These are phyloP conservation scores for Cephus sareptanus DNA, from an alignment of 2,888 invertebrate species.

Conservation along the genomic window DNA sequence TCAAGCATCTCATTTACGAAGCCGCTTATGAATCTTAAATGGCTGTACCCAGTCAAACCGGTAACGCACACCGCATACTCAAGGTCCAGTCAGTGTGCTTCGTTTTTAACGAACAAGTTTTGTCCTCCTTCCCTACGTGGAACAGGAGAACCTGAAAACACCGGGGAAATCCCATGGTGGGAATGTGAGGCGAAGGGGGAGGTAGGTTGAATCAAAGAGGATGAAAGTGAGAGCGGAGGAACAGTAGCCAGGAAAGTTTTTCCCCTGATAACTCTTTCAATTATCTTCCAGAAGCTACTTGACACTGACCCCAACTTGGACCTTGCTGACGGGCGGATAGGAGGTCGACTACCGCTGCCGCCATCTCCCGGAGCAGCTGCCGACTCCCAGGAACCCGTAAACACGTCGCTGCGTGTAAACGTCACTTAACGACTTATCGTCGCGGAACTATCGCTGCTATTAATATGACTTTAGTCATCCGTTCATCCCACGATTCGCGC, in stretches of 20 bases:
- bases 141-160: not conserved
- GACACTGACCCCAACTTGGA: constrained; percentile 20
- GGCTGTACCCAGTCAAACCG: not conserved
- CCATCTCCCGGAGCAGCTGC: constrained; percentile 3
- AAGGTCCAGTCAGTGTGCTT: not conserved
- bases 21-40: not conserved
- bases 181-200: not conserved
- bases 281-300: constrained; percentile 12
- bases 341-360: constrained; percentile 3
- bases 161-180: not conserved
- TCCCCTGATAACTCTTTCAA: not conserved
- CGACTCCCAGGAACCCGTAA: not conserved
- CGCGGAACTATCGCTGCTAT: not conserved
- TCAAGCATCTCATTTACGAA: not conserved
- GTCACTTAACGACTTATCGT: not conserved
- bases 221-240: not conserved
- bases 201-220: constrained; percentile 16
- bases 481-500: not conserved
- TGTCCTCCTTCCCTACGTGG: not conserved
- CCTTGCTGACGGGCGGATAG: not conserved
- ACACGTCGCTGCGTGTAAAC: not conserved
- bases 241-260: not conserved
- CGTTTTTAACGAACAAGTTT: not conserved
- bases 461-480: not conserved
- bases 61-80: not conserved